Conservation (phyloP, 2,888 invertebrate genomes). For the Leptopilina syphax region DNA sequence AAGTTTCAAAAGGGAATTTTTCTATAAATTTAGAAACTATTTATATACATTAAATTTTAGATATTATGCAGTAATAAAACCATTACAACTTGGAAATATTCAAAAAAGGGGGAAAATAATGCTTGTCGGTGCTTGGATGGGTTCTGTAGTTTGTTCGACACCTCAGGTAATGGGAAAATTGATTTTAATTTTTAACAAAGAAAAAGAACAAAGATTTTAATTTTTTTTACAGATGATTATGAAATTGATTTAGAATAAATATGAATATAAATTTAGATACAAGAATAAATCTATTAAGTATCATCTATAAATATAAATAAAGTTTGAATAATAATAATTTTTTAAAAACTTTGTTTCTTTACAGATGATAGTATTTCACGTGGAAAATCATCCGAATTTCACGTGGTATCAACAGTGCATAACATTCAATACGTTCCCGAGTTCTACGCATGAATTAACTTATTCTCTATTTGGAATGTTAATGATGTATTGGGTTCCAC, state of each 20-base stretch:
- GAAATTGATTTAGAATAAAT: too few relatives aligned
- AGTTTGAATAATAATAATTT: background rate
- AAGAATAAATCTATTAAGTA: too few relatives aligned
- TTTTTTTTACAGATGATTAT: background rate
- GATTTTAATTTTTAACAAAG: constrained; percentile 39
- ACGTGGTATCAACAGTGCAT: constrained; percentile 95
- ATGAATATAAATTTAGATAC: too few relatives aligned
- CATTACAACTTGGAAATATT: constrained; percentile 85
- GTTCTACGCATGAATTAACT: constrained; percentile 84
- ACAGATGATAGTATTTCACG: constrained; percentile 90
- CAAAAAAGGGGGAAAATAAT: constrained; percentile 87
- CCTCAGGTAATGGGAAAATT: constrained; percentile 84
- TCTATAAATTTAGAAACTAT: too few relatives aligned
- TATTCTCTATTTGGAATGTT: constrained; percentile 91
- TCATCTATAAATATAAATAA: too few relatives aligned
- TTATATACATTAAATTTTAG: constrained; percentile 75
- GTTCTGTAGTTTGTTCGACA: constrained; percentile 87
- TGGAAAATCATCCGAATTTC: constrained; percentile 89
- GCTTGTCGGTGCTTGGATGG: constrained; percentile 88
- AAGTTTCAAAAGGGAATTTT: too few relatives aligned
- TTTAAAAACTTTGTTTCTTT: constrained; percentile 31
- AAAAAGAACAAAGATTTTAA: too few relatives aligned
- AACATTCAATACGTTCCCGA: constrained; percentile 88
- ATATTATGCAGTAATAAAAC: constrained; percentile 91
- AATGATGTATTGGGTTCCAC: constrained; percentile 91